Base-by-base conservation (phyloP, 2,113 vertebrate genomes). In the Beaufortia kweichowensis region DNA sequence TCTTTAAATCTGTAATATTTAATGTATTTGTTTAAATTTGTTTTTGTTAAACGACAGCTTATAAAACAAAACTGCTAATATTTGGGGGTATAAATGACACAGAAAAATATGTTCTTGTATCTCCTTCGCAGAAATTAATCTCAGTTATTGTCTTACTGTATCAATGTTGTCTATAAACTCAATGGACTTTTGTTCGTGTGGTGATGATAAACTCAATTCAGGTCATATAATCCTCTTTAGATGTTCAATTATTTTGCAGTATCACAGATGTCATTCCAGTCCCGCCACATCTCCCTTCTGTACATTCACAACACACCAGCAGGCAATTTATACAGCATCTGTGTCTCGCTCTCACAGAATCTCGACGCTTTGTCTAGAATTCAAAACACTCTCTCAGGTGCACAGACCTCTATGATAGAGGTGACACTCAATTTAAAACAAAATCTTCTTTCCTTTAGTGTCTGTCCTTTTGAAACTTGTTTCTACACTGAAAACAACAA, bases 351-450 rank as follows among this genome's bases (percentile, higher is more conserved):
- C 29, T 33, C 17, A 64, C 60, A 28, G 41, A 48, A 21, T 63
- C 39, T 53, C 55, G 17, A 35, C 46, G 39, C 50, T 67, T 70
- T 29, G 78, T 69, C 48, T 59, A 35, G 67, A 79, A 75, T 78
- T 61, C 55, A 24, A 67, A 80, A 60, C 29, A 75, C 72, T 66
- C 35, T 24, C 24, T 24, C 28, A 26, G 59, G 71, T 48, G 61
- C 46, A 26, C 57, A 26, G 57, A 57, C 75, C 65, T 63, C 68
- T 66, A 46, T 80, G 75, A 85, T 84, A 64, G 64, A 76, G 78
- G 80, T 81, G 80, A 81, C 63, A 28, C 53, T 79, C 78, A 65
- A 72, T 82, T 79, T 84, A 56, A 68, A 41, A 35, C n/a, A 46
- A 39, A 64, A 7, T 41, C 35, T 67, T 68, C 56, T 56, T 46